Conservation (phyloP, 1,140 invertebrate species). For the Dendrolimus punctatus region DNA sequence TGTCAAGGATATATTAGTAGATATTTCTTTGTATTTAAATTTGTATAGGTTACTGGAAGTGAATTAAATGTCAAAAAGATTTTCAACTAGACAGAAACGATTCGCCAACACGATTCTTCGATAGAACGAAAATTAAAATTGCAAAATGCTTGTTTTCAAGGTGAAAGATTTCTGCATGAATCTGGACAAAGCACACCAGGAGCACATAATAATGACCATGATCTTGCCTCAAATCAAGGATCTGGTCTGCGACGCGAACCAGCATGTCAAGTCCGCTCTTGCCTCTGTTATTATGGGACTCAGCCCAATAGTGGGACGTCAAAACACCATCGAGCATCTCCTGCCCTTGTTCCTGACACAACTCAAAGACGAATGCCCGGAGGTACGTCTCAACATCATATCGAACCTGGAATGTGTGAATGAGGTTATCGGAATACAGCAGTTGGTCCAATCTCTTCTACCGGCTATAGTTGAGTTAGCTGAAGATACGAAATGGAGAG, state of each 20-base stretch:
- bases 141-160: slow-evolving; percentile 24
- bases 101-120: too few relatives aligned
- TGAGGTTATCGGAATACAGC: slow-evolving; percentile 95
- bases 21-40: too few relatives aligned
- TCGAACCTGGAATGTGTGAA: slow-evolving; percentile 99
- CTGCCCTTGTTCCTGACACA: slow-evolving; percentile 97
- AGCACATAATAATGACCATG: slow-evolving; percentile 96
- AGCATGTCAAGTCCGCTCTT: slow-evolving; percentile 97
- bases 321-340: slow-evolving; percentile 98
- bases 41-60: too few relatives aligned
- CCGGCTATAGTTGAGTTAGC: slow-evolving; percentile 99
- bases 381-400: slow-evolving; percentile 99
- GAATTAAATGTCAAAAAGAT: too few relatives aligned
- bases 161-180: slow-evolving; percentile 96
- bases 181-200: slow-evolving; percentile 90
- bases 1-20: too few relatives aligned
- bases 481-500: slow-evolving; percentile 99
- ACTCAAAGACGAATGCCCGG: slow-evolving; percentile 99
- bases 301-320: slow-evolving; percentile 97
- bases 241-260: slow-evolving; percentile 97
- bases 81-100: too few relatives aligned
- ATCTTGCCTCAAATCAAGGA: slow-evolving; percentile 99
- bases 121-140: not conserved
- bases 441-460: slow-evolving; percentile 91
- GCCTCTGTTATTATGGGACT: slow-evolving; percentile 99